Conservation (phyloP, 2,888 invertebrate species). For the Sceliomorpha sp. region DNA sequence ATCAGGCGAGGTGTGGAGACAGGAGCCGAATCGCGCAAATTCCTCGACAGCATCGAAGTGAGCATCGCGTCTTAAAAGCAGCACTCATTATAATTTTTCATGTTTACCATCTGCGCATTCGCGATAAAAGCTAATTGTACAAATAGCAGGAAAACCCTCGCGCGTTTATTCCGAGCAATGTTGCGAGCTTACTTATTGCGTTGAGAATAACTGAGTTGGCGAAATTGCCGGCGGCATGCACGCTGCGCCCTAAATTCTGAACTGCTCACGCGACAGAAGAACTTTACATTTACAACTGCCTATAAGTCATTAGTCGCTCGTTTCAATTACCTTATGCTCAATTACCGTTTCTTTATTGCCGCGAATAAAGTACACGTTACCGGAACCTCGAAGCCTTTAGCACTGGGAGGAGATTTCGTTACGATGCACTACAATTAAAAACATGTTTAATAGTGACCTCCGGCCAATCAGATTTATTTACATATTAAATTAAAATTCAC, state of each 20-base stretch:
- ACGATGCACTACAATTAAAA: not conserved
- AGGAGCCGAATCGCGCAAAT: no score
- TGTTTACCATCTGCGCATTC: no score
- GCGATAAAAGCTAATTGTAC: no score
- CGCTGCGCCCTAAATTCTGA: constrained; percentile 27
- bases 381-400: no score
- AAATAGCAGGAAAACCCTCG: constrained; percentile 29
- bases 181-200: no score
- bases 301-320: constrained; percentile 16
- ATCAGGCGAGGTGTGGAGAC: no score
- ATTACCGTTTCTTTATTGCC: constrained; percentile 16
- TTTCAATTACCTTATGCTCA: constrained; percentile 10
- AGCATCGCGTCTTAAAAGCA: no score
- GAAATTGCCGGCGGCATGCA: constrained; percentile 30
- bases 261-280: constrained; percentile 24
- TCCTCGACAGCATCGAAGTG: no score
- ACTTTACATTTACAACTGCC: constrained; percentile 19
- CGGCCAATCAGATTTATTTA: no score
- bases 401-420: constrained; percentile 1
- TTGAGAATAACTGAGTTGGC: constrained; percentile 1
- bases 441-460: no score
- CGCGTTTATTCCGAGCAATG: not conserved
- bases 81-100: no score
- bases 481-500: no score
- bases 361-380: not conserved